Base-by-base conservation (phyloP, 2,888 invertebrate genomes). In the Xestia ashworthii region DNA sequence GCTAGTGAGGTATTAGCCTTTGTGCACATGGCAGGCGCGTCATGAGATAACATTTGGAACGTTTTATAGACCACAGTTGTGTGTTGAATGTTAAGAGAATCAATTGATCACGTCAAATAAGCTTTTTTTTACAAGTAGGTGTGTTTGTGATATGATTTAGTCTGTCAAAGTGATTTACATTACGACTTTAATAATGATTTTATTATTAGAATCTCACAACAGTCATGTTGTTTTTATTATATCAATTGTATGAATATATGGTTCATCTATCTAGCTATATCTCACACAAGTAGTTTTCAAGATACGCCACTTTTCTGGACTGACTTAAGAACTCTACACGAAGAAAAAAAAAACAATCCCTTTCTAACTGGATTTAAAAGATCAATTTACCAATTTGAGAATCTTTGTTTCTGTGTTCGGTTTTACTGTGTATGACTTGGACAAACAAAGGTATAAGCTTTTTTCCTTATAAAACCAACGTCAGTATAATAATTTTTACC, bases 1-100 rank as follows among this genome's bases (percentile, higher is more conserved):
- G 84, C 79, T 76, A 76, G 85, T 74, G 79, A 83, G 89, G 89
- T 88, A 90, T 92, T 89, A 90, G 89, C 87, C 86, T 89, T 89
- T 91, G 90, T 90, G 87, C 87, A 83, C 82, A 88, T 83, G 88
- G 82, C 86, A 89, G 90, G 90, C 90, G 89, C 88, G 89, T 89
- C 85, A 89, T 87, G 83, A 83, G 87, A 88, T 88, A 87, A 76
- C 76, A 77, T 85, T 78, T 64, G 55, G 41, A 68, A 81, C 67
- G 62, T 62, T 81, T 73, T 41, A 72, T 72, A 62, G 66, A 62
- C 65, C 58, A 41, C 41, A 25, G 64, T 50, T 44, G 75, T 74
- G 22, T 60, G 38, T 50, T 71, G 25, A 73, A 72, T 71, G 70
- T 64, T 67, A 77, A 62, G 67, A 22, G 58, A 71, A 58, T n/a